Base-by-base conservation (phyloP, 2,888 invertebrate genomes). In the Arge pagana region DNA sequence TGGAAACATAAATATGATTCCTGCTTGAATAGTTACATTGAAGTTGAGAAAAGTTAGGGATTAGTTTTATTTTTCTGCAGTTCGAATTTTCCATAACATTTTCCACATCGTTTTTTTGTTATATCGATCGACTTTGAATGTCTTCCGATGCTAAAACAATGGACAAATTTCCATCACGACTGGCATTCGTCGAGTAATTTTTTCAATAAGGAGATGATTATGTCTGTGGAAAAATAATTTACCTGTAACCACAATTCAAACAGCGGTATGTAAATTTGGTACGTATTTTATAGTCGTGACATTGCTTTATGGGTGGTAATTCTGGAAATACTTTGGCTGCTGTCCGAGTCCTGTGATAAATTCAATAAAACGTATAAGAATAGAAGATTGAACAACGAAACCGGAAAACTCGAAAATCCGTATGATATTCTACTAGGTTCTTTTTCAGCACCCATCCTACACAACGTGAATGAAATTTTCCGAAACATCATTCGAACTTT, bases 221-320 rank as follows among this genome's bases (percentile, higher is more conserved):
- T 1, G 36, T 18, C 28, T 30, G 39, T 11, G 11, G 10, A 28
- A 31, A 16, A 19, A 23, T n/a, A n/a, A 21, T 41, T 67, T 76
- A 89, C 89, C 85, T 83, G 61, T 87, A 87, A 35, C 85, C 85
- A 70, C 91, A 91, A 26, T 77, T 76, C 1, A 79, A 81, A 68
- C 92, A 95, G 77, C 85, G 87, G 71, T 96, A 96, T 0, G 88
- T 87, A 70, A 87, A 96, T 77, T 95, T 96, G 55, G 87, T 92
- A 57, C 87, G 85, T 62, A 96, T 92, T 50, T 85, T 82, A 78
- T 96, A 90, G 63, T 85, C 82, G 73, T 97, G 96, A 61, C 95
- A 94, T 5, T 90, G 81, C 0, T 82, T 83, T 58, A 96, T 90
- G 51, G 86, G 82, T 0, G 92, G 93, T 31, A 96, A 75, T 66